phyloP scores from a whole-genome alignment of 2,797 vertebrate genomes.

The Momotus momota region DNA sequence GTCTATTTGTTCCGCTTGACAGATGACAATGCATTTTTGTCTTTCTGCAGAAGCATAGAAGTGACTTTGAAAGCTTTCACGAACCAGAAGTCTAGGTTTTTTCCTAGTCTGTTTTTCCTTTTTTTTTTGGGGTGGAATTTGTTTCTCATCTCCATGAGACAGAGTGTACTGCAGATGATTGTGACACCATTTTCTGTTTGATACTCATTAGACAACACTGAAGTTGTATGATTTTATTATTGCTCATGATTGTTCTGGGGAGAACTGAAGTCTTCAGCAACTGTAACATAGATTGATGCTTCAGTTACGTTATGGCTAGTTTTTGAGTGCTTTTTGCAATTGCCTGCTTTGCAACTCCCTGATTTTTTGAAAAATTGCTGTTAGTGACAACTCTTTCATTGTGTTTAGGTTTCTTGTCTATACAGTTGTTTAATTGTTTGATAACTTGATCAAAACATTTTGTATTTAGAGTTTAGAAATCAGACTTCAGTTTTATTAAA shows the following conservation, averaged over 20 bases:
- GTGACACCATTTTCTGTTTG: background rate
- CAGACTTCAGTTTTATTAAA: background rate
- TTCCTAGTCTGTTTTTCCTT: background rate
- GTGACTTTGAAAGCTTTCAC: background rate
- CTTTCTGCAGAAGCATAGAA: constrained; percentile 6
- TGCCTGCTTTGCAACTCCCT: background rate
- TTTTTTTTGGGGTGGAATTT: background rate
- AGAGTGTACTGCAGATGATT: background rate
- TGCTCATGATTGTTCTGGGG: background rate
- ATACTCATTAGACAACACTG: background rate
- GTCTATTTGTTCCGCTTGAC: constrained; percentile 67
- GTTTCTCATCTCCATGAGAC: background rate
- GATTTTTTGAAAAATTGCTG: background rate
- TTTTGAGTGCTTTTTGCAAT: background rate
- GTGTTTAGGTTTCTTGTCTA: background rate
- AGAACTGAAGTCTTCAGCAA: background rate
- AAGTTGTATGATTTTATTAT: background rate
- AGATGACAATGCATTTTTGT: constrained; percentile 53
- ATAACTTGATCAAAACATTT: background rate
- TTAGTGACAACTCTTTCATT: background rate
- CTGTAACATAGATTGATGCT: background rate
- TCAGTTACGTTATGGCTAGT: background rate
- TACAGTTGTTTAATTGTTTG: background rate
- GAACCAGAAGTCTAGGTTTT: background rate
- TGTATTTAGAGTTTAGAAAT: background rate